phyloP scores from a whole-genome alignment of 2,888 invertebrate species.

The Malachius bipustulatus region DNA sequence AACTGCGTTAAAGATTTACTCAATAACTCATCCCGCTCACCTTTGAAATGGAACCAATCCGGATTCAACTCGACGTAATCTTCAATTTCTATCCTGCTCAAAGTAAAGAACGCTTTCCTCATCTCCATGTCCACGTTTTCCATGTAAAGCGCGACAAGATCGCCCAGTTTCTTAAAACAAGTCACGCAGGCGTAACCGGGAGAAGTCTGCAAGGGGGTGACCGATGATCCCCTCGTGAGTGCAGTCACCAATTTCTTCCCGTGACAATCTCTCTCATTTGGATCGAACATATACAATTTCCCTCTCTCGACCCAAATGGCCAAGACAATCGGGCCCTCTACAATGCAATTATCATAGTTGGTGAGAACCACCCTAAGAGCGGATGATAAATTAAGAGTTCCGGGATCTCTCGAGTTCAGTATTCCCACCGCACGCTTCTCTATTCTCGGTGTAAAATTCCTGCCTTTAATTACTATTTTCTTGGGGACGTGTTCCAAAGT shows the following conservation, averaged over 20 bases:
- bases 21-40: slow-evolving; percentile 22
- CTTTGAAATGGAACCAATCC: slow-evolving; percentile 33
- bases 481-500: slow-evolving; percentile 22
- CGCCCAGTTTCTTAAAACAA: slow-evolving; percentile 30
- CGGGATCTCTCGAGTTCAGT: slow-evolving; percentile 25
- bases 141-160: slow-evolving; percentile 33
- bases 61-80: slow-evolving; percentile 29
- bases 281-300: slow-evolving; percentile 37
- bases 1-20: not conserved
- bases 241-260: slow-evolving; percentile 19
- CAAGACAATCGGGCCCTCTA: slow-evolving; percentile 33
- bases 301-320: slow-evolving; percentile 37
- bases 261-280: slow-evolving; percentile 33
- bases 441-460: slow-evolving; percentile 26
- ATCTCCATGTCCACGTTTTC: slow-evolving; percentile 29
- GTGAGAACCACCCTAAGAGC: slow-evolving; percentile 33
- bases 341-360: slow-evolving; percentile 30
- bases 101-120: slow-evolving; percentile 27
- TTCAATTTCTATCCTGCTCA: slow-evolving; percentile 31
- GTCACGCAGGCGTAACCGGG: slow-evolving; percentile 35
- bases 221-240: slow-evolving; percentile 17
- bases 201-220: too few species aligned
- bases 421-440: slow-evolving; percentile 31
- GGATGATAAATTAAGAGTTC: slow-evolving; percentile 29
- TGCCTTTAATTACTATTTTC: slow-evolving; percentile 25